Conservation (phyloP, 2,113 vertebrate genomes). For the Cyphomyrus plagiostoma region DNA sequence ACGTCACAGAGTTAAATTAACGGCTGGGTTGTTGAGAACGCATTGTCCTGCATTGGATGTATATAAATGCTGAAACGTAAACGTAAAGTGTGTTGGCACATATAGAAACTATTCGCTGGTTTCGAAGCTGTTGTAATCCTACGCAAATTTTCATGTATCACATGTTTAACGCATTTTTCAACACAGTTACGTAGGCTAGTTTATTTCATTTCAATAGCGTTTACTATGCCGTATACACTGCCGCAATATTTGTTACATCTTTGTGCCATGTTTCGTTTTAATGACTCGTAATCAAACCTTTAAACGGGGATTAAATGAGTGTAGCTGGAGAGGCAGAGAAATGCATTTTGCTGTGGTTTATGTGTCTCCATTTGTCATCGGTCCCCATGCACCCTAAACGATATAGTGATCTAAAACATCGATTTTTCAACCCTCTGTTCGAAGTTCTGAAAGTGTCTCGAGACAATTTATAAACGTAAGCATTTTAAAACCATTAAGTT, state of each 20-base stretch:
- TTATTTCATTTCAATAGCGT: neutral
- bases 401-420: neutral
- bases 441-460: too few relatives aligned
- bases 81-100: neutral
- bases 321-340: neutral
- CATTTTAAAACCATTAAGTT: too few relatives aligned
- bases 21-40: neutral
- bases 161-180: neutral
- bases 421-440: too few relatives aligned
- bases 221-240: slow-evolving; percentile 2
- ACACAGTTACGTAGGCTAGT: neutral
- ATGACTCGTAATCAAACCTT: neutral
- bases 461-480: too few relatives aligned
- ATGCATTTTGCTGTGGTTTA: neutral
- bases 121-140: neutral
- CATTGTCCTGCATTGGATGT: neutral
- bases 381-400: neutral
- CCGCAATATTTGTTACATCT: neutral
- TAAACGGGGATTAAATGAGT: neutral
- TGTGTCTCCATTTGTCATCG: neutral
- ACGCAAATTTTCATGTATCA: neutral
- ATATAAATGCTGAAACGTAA: slow-evolving; percentile 16
- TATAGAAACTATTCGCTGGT: neutral
- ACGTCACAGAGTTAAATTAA: neutral
- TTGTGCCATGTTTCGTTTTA: slow-evolving; percentile 12